phyloP scores from a whole-genome alignment of 1,140 invertebrate species.

The Globodera ellingtonae region DNA sequence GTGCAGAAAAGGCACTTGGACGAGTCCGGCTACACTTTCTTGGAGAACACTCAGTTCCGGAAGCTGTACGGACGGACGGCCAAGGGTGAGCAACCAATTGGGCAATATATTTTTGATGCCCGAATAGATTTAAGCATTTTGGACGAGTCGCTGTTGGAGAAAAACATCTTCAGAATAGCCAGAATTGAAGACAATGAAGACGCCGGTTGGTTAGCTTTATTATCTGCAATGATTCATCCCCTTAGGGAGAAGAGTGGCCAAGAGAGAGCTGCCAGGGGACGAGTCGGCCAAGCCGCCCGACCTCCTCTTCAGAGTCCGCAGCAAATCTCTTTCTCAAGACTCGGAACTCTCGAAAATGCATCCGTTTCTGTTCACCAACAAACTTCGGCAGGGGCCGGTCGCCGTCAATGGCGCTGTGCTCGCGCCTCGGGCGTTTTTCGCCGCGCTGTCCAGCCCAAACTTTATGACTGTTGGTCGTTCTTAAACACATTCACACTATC shows the following conservation, averaged over 20 bases:
- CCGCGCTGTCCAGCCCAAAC: conserved; percentile 21
- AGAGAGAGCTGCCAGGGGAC: background rate
- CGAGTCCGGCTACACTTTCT: conserved; percentile 22
- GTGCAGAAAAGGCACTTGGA: conserved; percentile 11
- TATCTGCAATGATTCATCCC: background rate
- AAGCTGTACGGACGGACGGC: conserved; percentile 11
- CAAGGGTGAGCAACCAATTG: conserved; percentile 10
- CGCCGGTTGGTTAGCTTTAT: background rate
- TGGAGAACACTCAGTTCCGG: conserved; percentile 13
- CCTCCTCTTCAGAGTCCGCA: background rate
- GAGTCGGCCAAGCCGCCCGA: background rate
- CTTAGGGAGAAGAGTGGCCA: background rate
- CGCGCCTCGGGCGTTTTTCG: conserved; percentile 26
- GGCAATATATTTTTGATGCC: background rate
- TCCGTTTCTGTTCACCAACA: conserved; percentile 25
- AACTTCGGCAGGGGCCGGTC: conserved; percentile 19
- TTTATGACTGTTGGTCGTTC: conserved; percentile 22
- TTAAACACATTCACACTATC: background rate
- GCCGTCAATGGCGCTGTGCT: conserved; percentile 23
- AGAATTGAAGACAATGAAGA: conserved; percentile 4
- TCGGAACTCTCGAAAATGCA: background rate
- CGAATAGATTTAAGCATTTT: background rate
- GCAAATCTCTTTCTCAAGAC: background rate
- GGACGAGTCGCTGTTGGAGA: conserved; percentile 20
- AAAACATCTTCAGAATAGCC: conserved; percentile 31